Percentiles rank a stretch among this genome's conserved stretches.
These are phyloP conservation scores for Anniella stebbinsi DNA, from an alignment of 2,797 vertebrate species.

Conservation along the genomic window DNA sequence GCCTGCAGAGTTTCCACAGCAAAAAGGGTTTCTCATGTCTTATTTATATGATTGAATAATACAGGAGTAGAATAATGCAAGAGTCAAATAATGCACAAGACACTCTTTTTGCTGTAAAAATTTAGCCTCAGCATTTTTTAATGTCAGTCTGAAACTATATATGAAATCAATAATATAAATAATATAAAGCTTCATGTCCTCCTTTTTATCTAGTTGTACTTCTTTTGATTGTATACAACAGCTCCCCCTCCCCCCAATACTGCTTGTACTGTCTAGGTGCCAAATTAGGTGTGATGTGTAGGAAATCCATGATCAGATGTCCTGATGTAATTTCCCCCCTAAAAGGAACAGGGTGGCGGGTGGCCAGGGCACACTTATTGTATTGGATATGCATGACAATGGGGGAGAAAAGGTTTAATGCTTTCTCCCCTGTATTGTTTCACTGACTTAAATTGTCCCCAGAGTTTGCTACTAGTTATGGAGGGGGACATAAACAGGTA, in stretches of 20 bases:
- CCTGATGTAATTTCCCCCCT: background rate
- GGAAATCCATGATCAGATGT: background rate
- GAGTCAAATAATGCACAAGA: background rate
- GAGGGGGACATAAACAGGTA: background rate
- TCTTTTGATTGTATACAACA: background rate
- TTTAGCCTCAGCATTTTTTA: background rate
- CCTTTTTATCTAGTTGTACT: background rate
- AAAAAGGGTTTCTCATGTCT: background rate
- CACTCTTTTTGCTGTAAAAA: background rate
- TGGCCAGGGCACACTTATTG: background rate
- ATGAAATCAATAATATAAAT: conserved; percentile 10
- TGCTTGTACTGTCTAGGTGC: background rate
- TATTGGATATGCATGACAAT: background rate
- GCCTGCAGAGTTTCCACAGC: no score
- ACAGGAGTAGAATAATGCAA: no score
- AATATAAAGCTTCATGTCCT: background rate
- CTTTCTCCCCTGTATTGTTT: background rate
- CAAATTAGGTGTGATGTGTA: background rate
- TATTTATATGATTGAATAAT: background rate
- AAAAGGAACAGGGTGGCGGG: background rate
- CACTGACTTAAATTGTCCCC: background rate
- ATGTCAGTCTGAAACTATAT: conserved; percentile 5
- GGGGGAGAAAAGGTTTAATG: background rate
- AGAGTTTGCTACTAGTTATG: background rate
- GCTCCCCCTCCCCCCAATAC: background rate